These are phyloP conservation scores for Clunio marinus DNA, from an alignment of 2,888 invertebrate genomes.

Conservation along the genomic window DNA sequence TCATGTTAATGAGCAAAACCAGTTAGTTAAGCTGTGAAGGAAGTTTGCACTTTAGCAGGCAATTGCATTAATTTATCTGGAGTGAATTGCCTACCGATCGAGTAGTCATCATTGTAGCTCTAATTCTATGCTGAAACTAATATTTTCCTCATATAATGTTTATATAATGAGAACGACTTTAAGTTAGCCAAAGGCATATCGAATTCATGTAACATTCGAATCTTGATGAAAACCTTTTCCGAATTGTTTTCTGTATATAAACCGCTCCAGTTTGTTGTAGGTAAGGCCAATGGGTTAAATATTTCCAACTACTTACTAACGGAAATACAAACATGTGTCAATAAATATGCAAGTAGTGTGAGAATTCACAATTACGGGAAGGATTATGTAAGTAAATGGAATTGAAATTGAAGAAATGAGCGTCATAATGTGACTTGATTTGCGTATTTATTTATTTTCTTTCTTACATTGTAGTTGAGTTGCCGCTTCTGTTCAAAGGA, in stretches of 20 bases:
- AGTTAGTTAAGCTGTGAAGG: too few relatives aligned
- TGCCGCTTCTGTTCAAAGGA: too few relatives aligned
- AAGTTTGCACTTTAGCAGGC: too few relatives aligned
- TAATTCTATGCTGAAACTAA: not conserved
- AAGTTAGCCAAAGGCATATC: not conserved
- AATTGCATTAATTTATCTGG: not conserved
- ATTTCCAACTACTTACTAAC: not conserved
- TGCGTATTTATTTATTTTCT: not conserved
- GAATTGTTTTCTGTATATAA: not conserved
- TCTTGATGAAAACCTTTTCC: constrained; percentile 13
- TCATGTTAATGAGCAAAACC: too few relatives aligned
- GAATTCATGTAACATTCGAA: not conserved
- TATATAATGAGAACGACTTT: constrained; percentile 5
- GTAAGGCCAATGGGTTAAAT: not conserved
- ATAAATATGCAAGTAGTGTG: not conserved
- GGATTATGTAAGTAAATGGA: not conserved
- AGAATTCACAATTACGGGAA: not conserved
- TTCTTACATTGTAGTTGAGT: too few relatives aligned
- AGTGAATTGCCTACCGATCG: too few relatives aligned
- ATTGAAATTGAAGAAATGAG: not conserved
- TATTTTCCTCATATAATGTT: not conserved
- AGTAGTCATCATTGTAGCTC: not conserved
- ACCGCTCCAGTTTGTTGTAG: not conserved
- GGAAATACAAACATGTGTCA: not conserved
- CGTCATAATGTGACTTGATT: not conserved